Percentiles rank a stretch among this genome's conserved stretches.
These are phyloP conservation scores for Uromys caudimaculatus DNA, from an alignment of 2,797 vertebrate species.

Conservation along the genomic window DNA sequence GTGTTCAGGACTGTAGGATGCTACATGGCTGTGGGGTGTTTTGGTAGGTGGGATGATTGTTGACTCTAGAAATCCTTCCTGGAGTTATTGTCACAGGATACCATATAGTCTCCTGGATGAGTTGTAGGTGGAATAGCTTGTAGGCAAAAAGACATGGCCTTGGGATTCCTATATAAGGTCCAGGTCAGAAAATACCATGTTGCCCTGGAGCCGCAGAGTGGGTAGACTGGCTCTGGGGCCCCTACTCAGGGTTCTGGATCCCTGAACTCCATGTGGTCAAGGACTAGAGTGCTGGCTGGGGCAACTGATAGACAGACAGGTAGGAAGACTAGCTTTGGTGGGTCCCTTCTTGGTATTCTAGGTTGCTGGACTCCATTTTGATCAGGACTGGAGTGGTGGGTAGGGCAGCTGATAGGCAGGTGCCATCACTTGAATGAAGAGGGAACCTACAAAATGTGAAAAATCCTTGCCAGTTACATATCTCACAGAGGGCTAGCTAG, in stretches of 20 bases:
- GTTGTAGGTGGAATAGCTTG: neutral
- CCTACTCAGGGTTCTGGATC: too few relatives aligned
- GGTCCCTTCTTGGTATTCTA: neutral
- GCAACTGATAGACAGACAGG: neutral
- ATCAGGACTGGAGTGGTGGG: neutral
- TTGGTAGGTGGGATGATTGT: neutral
- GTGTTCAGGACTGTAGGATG: neutral
- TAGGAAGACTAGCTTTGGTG: neutral
- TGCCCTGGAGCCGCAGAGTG: neutral
- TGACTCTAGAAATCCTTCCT: neutral
- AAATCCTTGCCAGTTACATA: neutral
- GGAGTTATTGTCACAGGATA: neutral
- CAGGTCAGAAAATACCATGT: neutral
- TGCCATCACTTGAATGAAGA: neutral
- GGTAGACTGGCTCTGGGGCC: too few relatives aligned
- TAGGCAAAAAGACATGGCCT: neutral
- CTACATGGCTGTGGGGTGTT: neutral
- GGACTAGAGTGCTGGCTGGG: neutral
- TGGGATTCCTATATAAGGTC: neutral
- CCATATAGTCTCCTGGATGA: neutral
- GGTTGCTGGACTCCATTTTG: neutral
- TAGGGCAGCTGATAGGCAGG: neutral
- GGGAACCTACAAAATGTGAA: neutral
- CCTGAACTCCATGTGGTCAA: neutral
- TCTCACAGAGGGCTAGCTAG: neutral